Conservation (phyloP, 2,113 vertebrate species). For the Anolis carolinensis region DNA sequence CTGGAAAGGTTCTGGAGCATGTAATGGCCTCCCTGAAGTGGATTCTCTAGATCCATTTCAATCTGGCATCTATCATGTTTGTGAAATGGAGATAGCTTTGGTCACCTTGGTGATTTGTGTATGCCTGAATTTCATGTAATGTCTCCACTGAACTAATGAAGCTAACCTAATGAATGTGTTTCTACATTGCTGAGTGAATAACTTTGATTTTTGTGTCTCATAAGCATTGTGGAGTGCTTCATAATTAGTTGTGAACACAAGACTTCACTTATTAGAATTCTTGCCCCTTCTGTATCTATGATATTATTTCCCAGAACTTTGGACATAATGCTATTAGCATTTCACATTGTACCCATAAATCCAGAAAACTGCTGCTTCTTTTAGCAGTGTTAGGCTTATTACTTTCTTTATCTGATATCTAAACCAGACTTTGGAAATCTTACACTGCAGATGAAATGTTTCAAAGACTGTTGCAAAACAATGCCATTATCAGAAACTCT, state of each 20-base stretch:
- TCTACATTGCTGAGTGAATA: neutral
- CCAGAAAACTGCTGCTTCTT: neutral
- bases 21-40: no score
- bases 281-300: neutral
- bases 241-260: neutral
- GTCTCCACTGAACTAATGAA: neutral
- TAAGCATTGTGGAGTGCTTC: neutral
- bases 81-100: no score
- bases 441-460: slow-evolving; percentile 3
- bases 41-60: no score
- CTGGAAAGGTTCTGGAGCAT: no score
- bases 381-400: neutral
- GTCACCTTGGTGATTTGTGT: no score
- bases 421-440: neutral
- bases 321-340: neutral
- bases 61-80: no score
- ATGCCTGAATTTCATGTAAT: neutral
- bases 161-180: neutral
- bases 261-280: neutral
- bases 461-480: slow-evolving; percentile 9
- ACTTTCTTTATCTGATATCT: neutral
- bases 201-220: neutral
- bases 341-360: neutral
- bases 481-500: neutral
- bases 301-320: neutral